Conservation (phyloP, 2,888 invertebrate genomes). For the Nemotelus nigrinus region DNA sequence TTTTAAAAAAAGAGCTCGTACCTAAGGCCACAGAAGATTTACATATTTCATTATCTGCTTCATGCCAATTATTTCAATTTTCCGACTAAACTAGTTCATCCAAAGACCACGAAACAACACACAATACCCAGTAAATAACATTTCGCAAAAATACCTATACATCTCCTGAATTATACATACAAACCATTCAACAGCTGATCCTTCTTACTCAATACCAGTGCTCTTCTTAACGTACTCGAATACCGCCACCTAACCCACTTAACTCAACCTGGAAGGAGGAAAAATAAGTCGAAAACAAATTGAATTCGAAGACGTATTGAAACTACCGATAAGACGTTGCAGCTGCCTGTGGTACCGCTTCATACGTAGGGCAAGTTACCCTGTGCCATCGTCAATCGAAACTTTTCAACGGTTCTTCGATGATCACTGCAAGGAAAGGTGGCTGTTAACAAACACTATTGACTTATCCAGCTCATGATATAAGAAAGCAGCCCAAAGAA, state of each 20-base stretch:
- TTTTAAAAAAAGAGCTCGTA: too few species aligned
- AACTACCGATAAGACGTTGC: slow-evolving; percentile 22
- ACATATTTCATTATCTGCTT: too few species aligned
- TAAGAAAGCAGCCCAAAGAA: too few species aligned
- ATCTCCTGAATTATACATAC: background rate
- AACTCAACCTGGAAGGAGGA: slow-evolving; percentile 1
- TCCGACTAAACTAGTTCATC: too few species aligned
- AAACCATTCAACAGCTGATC: slow-evolving; percentile 13
- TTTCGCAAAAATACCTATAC: background rate
- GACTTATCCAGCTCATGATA: too few species aligned
- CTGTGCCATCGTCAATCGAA: slow-evolving; percentile 4
- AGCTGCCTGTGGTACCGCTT: slow-evolving; percentile 25
- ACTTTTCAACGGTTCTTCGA: slow-evolving; percentile 25
- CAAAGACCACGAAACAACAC: too few species aligned
- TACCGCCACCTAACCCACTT: slow-evolving; percentile 10
- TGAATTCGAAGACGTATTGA: slow-evolving; percentile 4
- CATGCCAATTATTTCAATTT: too few species aligned
- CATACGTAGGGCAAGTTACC: background rate
- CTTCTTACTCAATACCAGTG: background rate
- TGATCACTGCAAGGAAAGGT: background rate
- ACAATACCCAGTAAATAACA: too few species aligned
- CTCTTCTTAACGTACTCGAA: background rate
- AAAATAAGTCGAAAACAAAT: slow-evolving; percentile 26
- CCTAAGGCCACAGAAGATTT: too few species aligned
- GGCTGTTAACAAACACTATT: too few species aligned